Percentiles rank a stretch among this genome's conserved stretches.
Evolutionary conservation across 2,797 vertebrate species (phyloP).

Genomic region (Intellagama lesueurii): DNA sequence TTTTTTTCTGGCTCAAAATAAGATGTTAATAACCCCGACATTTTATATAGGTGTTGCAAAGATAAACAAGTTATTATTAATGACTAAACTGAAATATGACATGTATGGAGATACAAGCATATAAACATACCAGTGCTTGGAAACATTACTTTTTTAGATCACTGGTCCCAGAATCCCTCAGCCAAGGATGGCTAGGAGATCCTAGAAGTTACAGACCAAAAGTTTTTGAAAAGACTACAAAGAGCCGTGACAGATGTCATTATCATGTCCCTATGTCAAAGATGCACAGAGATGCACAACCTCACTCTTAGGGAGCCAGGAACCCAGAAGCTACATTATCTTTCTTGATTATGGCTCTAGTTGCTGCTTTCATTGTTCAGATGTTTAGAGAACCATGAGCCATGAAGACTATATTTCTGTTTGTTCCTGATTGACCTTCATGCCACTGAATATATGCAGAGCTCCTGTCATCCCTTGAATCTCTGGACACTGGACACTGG

Average conservation of each 20-base stretch:
- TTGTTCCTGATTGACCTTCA: background rate
- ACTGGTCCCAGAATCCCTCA: too few species aligned
- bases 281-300: too few species aligned
- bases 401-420: too few species aligned
- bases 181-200: background rate
- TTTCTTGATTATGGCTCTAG: too few species aligned
- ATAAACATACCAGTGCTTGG: too few species aligned
- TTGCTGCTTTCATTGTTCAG: too few species aligned
- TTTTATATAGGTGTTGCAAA: slow-evolving; percentile 9
- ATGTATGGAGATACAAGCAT: background rate
- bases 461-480: background rate
- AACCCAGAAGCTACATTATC: background rate
- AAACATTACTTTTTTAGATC: background rate
- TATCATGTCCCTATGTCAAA: too few species aligned
- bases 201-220: background rate
- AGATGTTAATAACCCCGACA: slow-evolving; percentile 15
- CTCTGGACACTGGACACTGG: background rate
- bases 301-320: background rate
- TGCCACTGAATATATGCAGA: background rate
- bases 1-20: background rate
- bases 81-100: slow-evolving; percentile 19
- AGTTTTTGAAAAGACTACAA: too few species aligned
- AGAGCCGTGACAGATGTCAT: too few species aligned
- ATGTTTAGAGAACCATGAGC: too few species aligned
- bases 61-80: slow-evolving; percentile 27